Base-by-base conservation (phyloP, 23 tunicate genomes). In the Clavelina lepadiformis region DNA sequence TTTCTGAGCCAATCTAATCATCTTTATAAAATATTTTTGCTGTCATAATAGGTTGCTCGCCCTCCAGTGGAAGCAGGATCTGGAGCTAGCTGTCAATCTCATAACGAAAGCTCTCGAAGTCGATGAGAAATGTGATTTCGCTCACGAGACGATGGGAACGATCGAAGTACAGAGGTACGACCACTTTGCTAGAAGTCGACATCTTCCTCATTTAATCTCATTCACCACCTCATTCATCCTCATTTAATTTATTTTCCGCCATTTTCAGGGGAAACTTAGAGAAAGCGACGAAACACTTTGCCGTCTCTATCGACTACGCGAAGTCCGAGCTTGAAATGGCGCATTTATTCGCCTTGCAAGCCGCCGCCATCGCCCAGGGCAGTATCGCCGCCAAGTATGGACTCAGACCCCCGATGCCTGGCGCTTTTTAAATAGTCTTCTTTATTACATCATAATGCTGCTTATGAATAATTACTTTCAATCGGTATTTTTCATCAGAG, bases 141-240 rank as follows among this genome's bases (percentile, higher is more conserved):
- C 96, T 51, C 96, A 88, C 62, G 96, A 88, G 34, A 88, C 83
- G 0, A 76, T 88, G 82, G 96, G 83, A 19, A 88, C 96, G 24
- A 88, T 88, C 45, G 96, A 76, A 74, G 83, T 80, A 19, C 96
- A 88, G 46, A 63, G 83, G 96, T 88, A 36, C 2, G 71, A 52
- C 58, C 24, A 20, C 24, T 26, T 52, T 20, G 11, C 58, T 28
- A 52, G 5, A 52, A 26, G 21, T 52, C 24, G 21, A 5, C 6
- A 52, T 37, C 65, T 58, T 21, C 35, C 65, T 29, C 35, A 27
- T 35, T 19, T 26, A 21, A 15, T 37, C 6, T 23, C 20, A 21
- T 58, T 7, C 24, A 21, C 29, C 34, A 58, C 65, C 35, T 58
- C 65, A 15, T 29, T 8, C 15, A 8, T 41, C 49, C 13, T 41